Conservation (phyloP, 1,140 invertebrate genomes). For the Drosophila mojavensis region DNA sequence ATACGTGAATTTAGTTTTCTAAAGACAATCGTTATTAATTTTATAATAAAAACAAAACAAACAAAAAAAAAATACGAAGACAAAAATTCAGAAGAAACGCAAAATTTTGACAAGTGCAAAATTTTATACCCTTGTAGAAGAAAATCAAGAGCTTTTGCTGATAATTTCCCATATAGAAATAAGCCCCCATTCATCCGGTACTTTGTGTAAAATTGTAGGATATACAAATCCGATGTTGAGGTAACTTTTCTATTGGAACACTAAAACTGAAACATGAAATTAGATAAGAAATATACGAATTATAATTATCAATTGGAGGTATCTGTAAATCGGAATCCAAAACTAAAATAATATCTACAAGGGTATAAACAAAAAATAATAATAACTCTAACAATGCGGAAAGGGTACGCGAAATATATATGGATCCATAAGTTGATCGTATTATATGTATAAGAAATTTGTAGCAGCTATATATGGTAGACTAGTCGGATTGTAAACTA, state of each 20-base stretch:
- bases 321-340: neutral
- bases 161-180: no score
- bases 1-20: constrained; percentile 80
- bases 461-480: constrained; percentile 49
- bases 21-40: constrained; percentile 81
- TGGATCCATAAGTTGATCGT: constrained; percentile 33
- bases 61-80: neutral
- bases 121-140: neutral
- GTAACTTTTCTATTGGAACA: no score
- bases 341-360: neutral
- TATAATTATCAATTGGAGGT: no score
- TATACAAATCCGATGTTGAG: no score
- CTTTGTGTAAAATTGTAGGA: no score
- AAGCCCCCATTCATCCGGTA: no score
- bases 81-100: neutral
- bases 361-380: neutral
- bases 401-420: constrained; percentile 10
- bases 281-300: no score
- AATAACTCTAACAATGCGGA: no score
- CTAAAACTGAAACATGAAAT: no score
- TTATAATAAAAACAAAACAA: constrained; percentile 43
- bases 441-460: constrained; percentile 58
- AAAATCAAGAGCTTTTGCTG: no score
- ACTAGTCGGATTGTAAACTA: constrained; percentile 60
- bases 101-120: neutral